Evolutionary conservation across 2,113 vertebrate genomes (phyloP).

Genomic region (Eubucco bourcierii): DNA sequence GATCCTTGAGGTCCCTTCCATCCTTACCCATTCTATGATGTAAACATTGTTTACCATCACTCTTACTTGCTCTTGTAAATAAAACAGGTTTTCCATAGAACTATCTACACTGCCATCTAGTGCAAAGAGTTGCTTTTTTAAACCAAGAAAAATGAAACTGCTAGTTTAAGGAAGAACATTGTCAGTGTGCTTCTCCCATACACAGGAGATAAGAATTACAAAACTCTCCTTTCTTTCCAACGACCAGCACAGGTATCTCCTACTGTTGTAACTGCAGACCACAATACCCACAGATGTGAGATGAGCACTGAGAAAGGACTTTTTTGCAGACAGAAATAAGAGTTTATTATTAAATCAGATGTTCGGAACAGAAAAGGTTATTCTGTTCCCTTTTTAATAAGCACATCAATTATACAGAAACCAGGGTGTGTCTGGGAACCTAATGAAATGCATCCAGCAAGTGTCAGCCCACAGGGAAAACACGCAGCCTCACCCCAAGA

Average conservation of each 20-base stretch:
- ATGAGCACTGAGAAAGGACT: not conserved
- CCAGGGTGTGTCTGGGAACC: conserved; percentile 71
- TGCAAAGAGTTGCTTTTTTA: not conserved
- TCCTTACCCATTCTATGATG: too few relatives aligned
- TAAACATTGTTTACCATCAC: not conserved
- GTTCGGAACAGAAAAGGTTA: conserved; percentile 7
- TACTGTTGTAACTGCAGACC: not conserved
- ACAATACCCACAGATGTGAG: not conserved
- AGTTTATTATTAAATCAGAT: not conserved
- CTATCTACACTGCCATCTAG: conserved; percentile 59
- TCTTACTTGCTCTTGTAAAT: not conserved
- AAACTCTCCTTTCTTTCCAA: not conserved
- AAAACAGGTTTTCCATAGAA: not conserved
- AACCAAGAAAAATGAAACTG: not conserved
- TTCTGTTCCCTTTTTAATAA: conserved; percentile 31
- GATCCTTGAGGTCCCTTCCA: too few relatives aligned
- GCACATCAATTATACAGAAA: conserved; percentile 57
- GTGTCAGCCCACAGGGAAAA: conserved; percentile 54
- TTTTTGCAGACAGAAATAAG: not conserved
- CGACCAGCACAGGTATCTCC: not conserved
- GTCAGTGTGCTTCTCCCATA: not conserved
- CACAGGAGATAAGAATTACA: not conserved
- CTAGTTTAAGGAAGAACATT: not conserved
- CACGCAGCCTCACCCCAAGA: conserved; percentile 49
- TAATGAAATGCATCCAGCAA: conserved; percentile 14